Evolutionary conservation across 2,797 vertebrate genomes (phyloP), one percentile per base, ranked within the genome.

Genomic region (Sphenodon punctatus): DNA sequence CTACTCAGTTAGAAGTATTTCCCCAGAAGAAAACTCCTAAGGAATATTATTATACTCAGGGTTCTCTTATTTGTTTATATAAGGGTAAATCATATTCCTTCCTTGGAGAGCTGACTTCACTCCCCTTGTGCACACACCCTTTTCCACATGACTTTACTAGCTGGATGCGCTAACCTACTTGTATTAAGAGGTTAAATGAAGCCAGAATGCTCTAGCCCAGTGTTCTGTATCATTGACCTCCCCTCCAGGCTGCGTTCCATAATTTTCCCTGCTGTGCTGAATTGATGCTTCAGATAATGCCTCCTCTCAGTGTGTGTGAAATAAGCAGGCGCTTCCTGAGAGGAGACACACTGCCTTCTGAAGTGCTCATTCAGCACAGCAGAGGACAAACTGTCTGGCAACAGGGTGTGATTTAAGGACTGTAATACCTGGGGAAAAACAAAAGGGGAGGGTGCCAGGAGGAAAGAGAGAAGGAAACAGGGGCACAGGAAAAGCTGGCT

Each of bases 151-250:
- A 42, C 60, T 71, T 88, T 88, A 71, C 65, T 56, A 84, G 74
- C 48, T 67, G 49, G 45, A 78, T 88, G 43, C 34, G 75, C 71
- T 78, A 77, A 81, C 75, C 71, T 83, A 41, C 51, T 92, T 90
- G 87, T 74, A 75, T 87, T 69, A 88, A 80, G 87, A 94, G 74
- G 83, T 84, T 93, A 92, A 90, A 91, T 76, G 91, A 85, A 94
- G 78, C 72, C 76, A 72, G 78, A 85, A 85, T 69, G 75, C 79
- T 85, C 70, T 74, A 88, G 83, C 90, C 85, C 48, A 67, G 43
- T 60, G 69, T 80, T 93, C 68, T 86, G 19, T 84, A 92, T 85
- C 89, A 81, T 42, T 45, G 60, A 75, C 71, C 83, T 91, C 67
- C 75, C 80, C 72, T 74, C n/a, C 42, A 61, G 84, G 82, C 86